Percentiles rank a stretch among this genome's conserved stretches.
phyloP scores from a whole-genome alignment of 2,113 vertebrate genomes.

The Pelecanus crispus region DNA sequence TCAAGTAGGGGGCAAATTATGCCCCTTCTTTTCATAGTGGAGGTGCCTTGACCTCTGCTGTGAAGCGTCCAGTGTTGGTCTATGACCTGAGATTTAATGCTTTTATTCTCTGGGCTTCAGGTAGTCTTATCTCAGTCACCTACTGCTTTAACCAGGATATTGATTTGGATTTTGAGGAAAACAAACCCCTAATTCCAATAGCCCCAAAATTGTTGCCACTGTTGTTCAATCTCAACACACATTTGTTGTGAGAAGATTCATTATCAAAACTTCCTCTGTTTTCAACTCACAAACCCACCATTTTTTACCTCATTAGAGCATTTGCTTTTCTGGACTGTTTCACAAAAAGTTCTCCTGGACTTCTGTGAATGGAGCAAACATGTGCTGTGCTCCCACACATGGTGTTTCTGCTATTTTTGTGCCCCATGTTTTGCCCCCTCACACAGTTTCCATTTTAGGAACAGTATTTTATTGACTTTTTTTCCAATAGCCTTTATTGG shows the following conservation, averaged over 20 bases:
- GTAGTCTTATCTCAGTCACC: not conserved
- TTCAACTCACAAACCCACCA: rapidly evolving
- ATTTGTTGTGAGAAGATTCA: not conserved
- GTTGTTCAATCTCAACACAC: not conserved
- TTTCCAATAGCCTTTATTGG: not conserved
- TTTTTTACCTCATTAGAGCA: not conserved
- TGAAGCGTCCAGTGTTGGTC: not conserved
- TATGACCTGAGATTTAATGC: not conserved
- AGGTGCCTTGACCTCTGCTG: not conserved
- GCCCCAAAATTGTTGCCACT: not conserved
- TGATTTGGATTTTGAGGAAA: not conserved
- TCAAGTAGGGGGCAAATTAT: not conserved
- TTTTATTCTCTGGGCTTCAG: not conserved
- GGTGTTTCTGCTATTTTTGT: not conserved
- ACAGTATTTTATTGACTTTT: not conserved
- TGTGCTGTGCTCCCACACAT: not conserved
- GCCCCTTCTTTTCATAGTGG: not conserved
- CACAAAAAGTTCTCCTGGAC: not conserved
- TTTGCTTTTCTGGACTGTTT: not conserved
- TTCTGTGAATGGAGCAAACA: not conserved
- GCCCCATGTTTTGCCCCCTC: rapidly evolving
- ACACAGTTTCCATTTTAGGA: not conserved
- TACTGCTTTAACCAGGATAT: not conserved
- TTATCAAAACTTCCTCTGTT: not conserved
- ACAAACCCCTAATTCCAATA: not conserved